Conservation (phyloP, 2,797 vertebrate genomes). For the Toxotes lorentzi region DNA sequence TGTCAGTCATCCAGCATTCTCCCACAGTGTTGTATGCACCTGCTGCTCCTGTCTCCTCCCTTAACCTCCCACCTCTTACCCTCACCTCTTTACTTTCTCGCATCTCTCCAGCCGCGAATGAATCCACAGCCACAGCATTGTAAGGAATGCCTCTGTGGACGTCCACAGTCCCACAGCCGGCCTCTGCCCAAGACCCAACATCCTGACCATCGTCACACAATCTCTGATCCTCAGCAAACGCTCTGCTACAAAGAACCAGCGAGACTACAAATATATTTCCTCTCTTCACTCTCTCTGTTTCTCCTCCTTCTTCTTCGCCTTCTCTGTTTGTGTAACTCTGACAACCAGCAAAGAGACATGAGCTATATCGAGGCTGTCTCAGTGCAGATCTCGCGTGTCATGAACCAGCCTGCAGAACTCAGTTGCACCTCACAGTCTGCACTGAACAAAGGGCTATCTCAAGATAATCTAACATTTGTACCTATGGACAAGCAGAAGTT, state of each 20-base stretch:
- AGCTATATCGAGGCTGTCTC: conserved; percentile 34
- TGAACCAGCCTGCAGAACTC: conserved; percentile 17
- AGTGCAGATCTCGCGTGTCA: conserved; percentile 4
- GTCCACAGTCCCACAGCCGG: conserved; percentile 8
- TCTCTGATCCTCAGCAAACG: conserved; percentile 37
- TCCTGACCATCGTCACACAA: conserved; percentile 30
- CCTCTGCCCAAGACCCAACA: conserved; percentile 31
- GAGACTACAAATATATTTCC: conserved; percentile 27
- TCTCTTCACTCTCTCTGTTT: conserved; percentile 22
- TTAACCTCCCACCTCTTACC: neutral
- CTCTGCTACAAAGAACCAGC: conserved; percentile 5
- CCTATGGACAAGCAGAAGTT: neutral
- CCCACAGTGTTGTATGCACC: conserved; percentile 23
- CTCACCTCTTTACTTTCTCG: conserved; percentile 3
- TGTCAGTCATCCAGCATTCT: conserved; percentile 27
- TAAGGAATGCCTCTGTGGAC: conserved; percentile 30
- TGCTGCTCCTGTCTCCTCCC: conserved; percentile 25
- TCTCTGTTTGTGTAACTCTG: conserved; percentile 27
- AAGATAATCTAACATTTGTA: neutral
- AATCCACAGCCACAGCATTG: conserved; percentile 29
- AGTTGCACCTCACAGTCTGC: conserved; percentile 12
- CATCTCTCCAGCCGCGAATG: conserved; percentile 6
- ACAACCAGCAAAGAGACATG: conserved; percentile 26
- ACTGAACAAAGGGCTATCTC: conserved; percentile 1
- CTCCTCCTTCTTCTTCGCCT: conserved; percentile 23